Evolutionary conservation across 2,888 invertebrate species (phyloP).

Genomic region (Drosophila seclusa): DNA sequence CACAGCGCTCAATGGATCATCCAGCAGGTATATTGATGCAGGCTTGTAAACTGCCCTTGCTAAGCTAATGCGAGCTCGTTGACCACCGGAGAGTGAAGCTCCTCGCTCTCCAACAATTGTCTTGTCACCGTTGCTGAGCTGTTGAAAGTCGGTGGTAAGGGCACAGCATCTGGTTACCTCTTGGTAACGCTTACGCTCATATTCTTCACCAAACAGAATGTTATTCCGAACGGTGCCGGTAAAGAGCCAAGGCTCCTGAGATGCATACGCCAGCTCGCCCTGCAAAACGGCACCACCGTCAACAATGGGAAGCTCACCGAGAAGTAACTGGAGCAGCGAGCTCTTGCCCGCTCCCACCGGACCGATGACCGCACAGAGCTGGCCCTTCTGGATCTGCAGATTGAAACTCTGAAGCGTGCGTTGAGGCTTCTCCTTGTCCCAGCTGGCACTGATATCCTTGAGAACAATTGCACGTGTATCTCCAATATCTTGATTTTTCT

Average conservation of each 20-base stretch:
- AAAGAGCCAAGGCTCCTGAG: slow-evolving; percentile 90
- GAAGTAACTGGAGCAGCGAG: slow-evolving; percentile 86
- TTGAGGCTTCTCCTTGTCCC: slow-evolving; percentile 86
- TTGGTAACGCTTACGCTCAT: slow-evolving; percentile 87
- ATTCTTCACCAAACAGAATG: slow-evolving; percentile 90
- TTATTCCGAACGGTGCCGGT: slow-evolving; percentile 89
- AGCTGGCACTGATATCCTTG: slow-evolving; percentile 85
- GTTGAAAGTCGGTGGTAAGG: slow-evolving; percentile 85
- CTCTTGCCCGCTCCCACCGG: slow-evolving; percentile 94
- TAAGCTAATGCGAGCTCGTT: slow-evolving; percentile 90
- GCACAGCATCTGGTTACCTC: slow-evolving; percentile 86
- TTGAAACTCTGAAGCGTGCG: slow-evolving; percentile 87
- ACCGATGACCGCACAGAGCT: slow-evolving; percentile 93
- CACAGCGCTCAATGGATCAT: slow-evolving; percentile 92
- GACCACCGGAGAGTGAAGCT: slow-evolving; percentile 90
- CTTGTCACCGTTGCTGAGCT: slow-evolving; percentile 89
- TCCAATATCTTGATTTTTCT: slow-evolving; percentile 55
- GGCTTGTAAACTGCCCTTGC: slow-evolving; percentile 90
- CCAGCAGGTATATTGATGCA: slow-evolving; percentile 91
- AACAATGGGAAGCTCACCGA: slow-evolving; percentile 87
- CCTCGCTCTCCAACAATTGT: slow-evolving; percentile 91
- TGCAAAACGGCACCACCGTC: slow-evolving; percentile 86
- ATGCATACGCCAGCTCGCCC: slow-evolving; percentile 87
- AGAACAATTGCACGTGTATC: slow-evolving; percentile 83
- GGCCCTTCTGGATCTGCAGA: slow-evolving; percentile 87